Conservation (phyloP, 2,113 vertebrate species). For the Aptenodytes patagonicus region DNA sequence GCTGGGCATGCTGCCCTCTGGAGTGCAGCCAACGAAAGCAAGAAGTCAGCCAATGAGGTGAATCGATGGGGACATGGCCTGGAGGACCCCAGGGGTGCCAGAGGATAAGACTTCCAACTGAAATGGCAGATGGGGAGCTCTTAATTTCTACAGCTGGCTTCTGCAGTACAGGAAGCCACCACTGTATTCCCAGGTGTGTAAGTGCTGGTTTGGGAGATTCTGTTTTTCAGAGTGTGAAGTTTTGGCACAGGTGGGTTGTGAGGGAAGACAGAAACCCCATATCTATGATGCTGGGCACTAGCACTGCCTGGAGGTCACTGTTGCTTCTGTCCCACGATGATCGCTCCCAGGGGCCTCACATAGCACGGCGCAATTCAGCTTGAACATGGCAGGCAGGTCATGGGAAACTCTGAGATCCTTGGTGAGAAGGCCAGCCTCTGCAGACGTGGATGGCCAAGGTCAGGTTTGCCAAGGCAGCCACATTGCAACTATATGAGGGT, state of each 20-base stretch:
- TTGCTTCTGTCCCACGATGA: neutral
- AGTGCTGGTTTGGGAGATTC: neutral
- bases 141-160: neutral
- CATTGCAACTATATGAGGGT: rapidly evolving
- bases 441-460: neutral
- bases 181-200: neutral
- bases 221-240: neutral
- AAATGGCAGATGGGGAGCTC: neutral
- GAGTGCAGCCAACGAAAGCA: neutral
- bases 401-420: neutral
- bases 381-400: rapidly evolving
- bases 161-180: neutral
- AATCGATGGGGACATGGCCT: neutral
- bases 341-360: rapidly evolving
- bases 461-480: neutral
- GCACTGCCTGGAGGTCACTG: neutral
- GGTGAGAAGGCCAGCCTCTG: neutral
- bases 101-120: neutral
- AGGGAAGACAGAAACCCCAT: neutral
- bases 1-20: neutral
- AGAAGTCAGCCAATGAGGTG: neutral
- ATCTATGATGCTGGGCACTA: no score
- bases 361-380: rapidly evolving
- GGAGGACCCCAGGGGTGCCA: neutral
- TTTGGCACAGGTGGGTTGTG: neutral